These are phyloP conservation scores for Amblyjoppa proteus DNA, from an alignment of 2,888 invertebrate species.

Conservation along the genomic window DNA sequence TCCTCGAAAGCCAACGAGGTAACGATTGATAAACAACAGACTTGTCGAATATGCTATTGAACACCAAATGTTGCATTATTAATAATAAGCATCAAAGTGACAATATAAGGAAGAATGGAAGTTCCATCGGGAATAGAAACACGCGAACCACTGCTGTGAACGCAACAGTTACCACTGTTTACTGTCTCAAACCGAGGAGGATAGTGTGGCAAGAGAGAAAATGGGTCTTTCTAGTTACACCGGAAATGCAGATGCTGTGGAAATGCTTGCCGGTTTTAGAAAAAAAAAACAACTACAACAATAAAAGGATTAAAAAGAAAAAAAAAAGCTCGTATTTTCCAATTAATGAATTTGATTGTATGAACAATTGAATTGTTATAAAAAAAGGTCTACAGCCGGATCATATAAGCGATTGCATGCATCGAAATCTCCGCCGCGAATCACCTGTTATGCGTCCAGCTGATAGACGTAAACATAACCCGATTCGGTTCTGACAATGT, in stretches of 20 bases:
- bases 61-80: not conserved
- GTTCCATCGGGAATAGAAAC: not conserved
- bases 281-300: not conserved
- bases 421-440: constrained; percentile 48
- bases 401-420: constrained; percentile 16
- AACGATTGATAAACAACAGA: constrained; percentile 46
- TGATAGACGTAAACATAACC: constrained; percentile 73
- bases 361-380: not conserved
- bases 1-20: constrained; percentile 81
- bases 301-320: not conserved
- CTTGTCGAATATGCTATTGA: not conserved
- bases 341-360: not conserved
- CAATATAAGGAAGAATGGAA: not conserved
- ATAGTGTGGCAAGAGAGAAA: not conserved
- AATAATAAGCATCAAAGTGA: not conserved
- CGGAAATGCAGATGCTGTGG: not conserved
- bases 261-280: not conserved
- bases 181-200: not conserved
- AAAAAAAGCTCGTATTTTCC: not conserved
- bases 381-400: not conserved
- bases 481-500: constrained; percentile 25
- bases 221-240: not conserved
- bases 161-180: not conserved
- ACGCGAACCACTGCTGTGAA: not conserved
- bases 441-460: constrained; percentile 25